Conservation (phyloP, 2,113 vertebrate species). For the Prionailurus viverrinus region DNA sequence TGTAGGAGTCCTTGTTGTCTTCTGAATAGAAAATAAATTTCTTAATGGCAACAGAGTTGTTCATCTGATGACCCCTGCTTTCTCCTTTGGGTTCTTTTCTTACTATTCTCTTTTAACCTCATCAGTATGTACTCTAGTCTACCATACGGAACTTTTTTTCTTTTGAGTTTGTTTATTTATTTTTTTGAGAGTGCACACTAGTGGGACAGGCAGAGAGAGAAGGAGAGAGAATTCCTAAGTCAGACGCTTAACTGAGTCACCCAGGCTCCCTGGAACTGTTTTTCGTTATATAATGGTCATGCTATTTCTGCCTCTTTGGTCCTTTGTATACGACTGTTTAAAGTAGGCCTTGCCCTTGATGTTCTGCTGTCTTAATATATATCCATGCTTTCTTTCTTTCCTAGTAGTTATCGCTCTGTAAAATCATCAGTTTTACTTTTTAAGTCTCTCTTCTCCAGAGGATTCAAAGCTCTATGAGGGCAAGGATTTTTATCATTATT, state of each 20-base stretch:
- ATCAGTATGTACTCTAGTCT: not conserved
- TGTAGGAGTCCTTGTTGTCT: not conserved
- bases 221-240: too few relatives aligned
- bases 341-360: not conserved
- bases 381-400: not conserved
- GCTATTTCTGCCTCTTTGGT: not conserved
- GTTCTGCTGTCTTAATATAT: not conserved
- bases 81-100: not conserved
- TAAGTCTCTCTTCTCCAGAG: not conserved
- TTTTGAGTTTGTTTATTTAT: too few relatives aligned
- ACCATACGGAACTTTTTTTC: not conserved
- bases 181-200: too few relatives aligned
- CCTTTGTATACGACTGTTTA: not conserved
- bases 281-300: not conserved
- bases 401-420: not conserved
- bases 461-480: not conserved
- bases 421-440: not conserved
- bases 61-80: not conserved
- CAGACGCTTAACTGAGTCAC: too few relatives aligned
- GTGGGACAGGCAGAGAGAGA: too few relatives aligned
- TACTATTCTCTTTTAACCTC: not conserved
- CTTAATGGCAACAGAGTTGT: not conserved
- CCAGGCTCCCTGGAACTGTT: too few relatives aligned
- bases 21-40: not conserved
- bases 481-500: not conserved